Evolutionary conservation across 2,888 invertebrate species (phyloP).

Genomic region (Sinohyriopsis cumingii): DNA sequence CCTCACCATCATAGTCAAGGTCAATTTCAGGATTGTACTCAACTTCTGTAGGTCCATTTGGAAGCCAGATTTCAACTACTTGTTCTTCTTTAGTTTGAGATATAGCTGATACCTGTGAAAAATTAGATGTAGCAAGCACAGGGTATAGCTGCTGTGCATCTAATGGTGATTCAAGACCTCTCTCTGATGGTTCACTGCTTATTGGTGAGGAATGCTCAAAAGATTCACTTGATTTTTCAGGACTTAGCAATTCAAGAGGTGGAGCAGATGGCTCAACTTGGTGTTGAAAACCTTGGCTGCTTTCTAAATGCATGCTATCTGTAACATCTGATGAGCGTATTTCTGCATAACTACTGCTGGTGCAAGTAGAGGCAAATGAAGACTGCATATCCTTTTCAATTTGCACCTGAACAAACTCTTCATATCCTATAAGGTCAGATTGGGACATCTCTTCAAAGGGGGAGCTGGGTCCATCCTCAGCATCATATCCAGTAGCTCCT

Average conservation of each 20-base stretch:
- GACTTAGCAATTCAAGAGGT: constrained; percentile 34
- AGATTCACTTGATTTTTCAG: constrained; percentile 45
- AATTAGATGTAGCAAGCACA: constrained; percentile 12
- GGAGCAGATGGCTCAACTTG: constrained; percentile 20
- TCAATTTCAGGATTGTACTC: constrained; percentile 73
- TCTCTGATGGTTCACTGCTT: constrained; percentile 62
- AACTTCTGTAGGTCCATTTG: constrained; percentile 75
- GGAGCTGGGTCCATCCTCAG: constrained; percentile 46
- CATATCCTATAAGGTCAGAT: constrained; percentile 50
- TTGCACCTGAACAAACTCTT: constrained; percentile 38
- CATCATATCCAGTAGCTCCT: constrained; percentile 10
- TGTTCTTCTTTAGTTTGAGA: constrained; percentile 10
- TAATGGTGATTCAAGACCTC: constrained; percentile 41
- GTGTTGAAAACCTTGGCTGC: constrained; percentile 1
- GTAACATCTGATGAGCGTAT: constrained; percentile 18
- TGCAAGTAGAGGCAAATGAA: constrained; percentile 13
- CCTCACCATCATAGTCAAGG: constrained; percentile 36
- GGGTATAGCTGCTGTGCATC: constrained; percentile 26
- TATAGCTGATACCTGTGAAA: constrained; percentile 13
- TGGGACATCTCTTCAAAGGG: constrained; percentile 68
- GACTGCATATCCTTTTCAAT: constrained; percentile 9
- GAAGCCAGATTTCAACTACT: constrained; percentile 24
- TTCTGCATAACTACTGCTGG: constrained; percentile 35
- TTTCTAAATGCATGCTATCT: constrained; percentile 2
- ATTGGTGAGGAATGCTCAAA: constrained; percentile 62